phyloP scores from a whole-genome alignment of 2,797 vertebrate genomes.

The Acanthornis magna region DNA sequence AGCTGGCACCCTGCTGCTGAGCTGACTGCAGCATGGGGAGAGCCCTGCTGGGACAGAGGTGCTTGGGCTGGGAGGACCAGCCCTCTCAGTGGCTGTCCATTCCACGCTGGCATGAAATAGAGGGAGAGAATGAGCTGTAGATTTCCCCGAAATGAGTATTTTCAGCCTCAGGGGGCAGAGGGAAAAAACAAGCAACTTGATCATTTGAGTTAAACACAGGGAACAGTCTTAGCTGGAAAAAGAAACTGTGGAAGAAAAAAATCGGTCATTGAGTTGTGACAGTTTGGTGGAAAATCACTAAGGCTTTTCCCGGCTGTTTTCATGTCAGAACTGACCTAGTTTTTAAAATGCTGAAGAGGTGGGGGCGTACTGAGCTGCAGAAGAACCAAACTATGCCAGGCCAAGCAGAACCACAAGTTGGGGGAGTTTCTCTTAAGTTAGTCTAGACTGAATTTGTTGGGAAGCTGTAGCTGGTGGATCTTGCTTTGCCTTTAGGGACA shows the following conservation, averaged over 20 bases:
- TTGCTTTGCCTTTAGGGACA: neutral
- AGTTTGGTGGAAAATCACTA: constrained; percentile 36
- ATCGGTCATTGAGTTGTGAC: neutral
- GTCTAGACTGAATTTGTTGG: neutral
- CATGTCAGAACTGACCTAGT: constrained; percentile 41
- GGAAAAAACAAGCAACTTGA: neutral
- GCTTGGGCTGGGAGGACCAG: neutral
- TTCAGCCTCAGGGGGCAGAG: neutral
- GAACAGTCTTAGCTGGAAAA: neutral
- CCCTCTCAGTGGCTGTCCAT: neutral
- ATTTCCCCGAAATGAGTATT: neutral
- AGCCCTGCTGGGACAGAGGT: neutral
- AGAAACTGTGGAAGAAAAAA: neutral
- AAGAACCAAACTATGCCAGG: neutral
- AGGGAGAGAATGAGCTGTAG: neutral
- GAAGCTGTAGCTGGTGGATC: neutral
- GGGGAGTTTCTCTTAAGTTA: neutral
- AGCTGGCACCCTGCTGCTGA: accelerated
- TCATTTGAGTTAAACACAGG: neutral
- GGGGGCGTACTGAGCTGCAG: neutral
- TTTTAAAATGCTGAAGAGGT: neutral
- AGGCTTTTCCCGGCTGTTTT: constrained; percentile 1
- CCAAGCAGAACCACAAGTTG: neutral
- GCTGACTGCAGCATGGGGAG: accelerated
- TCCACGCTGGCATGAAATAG: neutral